These are phyloP conservation scores for Anagyrus pseudococci DNA, from an alignment of 2,888 invertebrate genomes.

Conservation along the genomic window DNA sequence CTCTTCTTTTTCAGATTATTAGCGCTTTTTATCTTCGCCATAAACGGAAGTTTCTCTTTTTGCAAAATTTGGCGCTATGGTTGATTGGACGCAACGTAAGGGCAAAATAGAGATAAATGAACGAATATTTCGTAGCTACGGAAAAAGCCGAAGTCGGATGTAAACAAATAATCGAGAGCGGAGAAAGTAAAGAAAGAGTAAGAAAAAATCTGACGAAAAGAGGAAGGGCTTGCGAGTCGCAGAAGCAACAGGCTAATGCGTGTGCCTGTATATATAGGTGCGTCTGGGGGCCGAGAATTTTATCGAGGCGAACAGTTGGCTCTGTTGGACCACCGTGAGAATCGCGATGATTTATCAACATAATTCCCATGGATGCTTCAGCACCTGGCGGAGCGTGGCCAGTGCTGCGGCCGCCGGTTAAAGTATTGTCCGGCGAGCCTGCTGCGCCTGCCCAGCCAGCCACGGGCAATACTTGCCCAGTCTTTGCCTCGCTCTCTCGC, in stretches of 20 bases:
- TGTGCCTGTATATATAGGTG: not conserved
- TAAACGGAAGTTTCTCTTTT: no score
- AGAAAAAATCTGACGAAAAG: not conserved
- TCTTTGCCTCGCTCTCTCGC: constrained; percentile 1
- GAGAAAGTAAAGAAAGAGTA: not conserved
- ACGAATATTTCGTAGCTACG: no score
- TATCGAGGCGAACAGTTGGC: constrained; percentile 31
- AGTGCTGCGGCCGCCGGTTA: constrained; percentile 7
- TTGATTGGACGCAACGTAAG: no score
- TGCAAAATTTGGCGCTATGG: no score
- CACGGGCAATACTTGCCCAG: not conserved
- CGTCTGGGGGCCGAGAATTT: no score
- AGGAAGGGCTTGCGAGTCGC: not conserved
- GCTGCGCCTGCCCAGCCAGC: not conserved
- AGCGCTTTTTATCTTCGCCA: not conserved
- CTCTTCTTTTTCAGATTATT: not conserved
- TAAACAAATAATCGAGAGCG: not conserved
- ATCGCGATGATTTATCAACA: constrained; percentile 60
- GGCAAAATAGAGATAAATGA: no score
- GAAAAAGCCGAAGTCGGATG: not conserved
- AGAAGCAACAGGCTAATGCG: constrained; percentile 10
- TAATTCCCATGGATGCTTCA: constrained; percentile 60
- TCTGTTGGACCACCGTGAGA: constrained; percentile 55
- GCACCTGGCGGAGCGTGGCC: constrained; percentile 54
- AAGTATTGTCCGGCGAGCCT: constrained; percentile 52